Evolutionary conservation across 2,113 vertebrate species (phyloP), one percentile per base, ranked within the genome.

Genomic region (Synchiropus splendidus): DNA sequence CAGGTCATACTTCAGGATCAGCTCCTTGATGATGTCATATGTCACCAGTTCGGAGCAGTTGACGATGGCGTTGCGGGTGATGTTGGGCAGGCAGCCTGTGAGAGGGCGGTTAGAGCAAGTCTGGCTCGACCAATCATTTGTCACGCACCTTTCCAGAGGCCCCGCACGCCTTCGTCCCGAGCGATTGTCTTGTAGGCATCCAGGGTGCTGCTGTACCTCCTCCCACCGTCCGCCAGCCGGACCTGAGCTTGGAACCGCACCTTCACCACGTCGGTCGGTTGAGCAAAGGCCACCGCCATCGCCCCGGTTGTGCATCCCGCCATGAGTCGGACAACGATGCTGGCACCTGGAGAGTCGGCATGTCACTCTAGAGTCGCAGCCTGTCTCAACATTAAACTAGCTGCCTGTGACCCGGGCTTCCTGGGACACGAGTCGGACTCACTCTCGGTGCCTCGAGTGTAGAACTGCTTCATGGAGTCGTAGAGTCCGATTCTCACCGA

Each of bases 31-130:
- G 48, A 92, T 67, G 71, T 98, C 95, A 0, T 98, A 98, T 49
- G 95, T 98, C 43, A 98, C 94, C 76, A 98, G 85, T 83, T 98
- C 94, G 3, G 89, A 81, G 9, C 95, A 98, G 82, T 95, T 98
- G 27, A 98, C 85, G 0, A 98, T 89, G 60, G 90, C 88, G 0
- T 98, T 98, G 13, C 94, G 89, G 5, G 89, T 88, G 46, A 97
- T 91, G 70, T 97, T 97, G 58, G 94, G 94, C 47, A 87, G 49
- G 6, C 86, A 92, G 16, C 95, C 94, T 98, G 18, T 16, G 67
- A 47, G 14, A 45, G 9, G 3, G 6, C 6, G 17, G 12, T 57
- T 45, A 53, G 21, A 27, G 4, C n/a, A n/a, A n/a, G n/a, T n/a
- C n/a, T n/a, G n/a, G n/a, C n/a, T n/a, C n/a, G 18, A 10, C 10